Evolutionary conservation across 2,888 invertebrate species (phyloP), one percentile per base, ranked within the genome.

Genomic region (Hylaea fasciaria): DNA sequence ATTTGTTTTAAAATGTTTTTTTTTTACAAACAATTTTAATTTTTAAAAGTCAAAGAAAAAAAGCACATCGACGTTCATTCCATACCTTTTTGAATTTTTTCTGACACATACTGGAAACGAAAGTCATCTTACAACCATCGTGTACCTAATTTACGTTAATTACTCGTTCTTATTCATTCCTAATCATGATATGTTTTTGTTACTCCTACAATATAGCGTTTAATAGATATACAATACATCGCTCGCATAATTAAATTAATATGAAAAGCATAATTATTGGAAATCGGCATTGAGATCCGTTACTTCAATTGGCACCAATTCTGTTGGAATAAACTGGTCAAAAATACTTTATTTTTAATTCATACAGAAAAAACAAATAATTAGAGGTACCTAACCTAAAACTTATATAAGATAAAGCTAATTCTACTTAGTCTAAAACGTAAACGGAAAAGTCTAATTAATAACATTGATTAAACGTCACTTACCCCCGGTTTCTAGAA

Each of bases 161-260:
- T 46, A 85, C 77, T 84, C 84, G 82, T 81, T 80, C 74, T 76
- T 64, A 68, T 66, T 89, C 88, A 91, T 88, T 84, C 81, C 81
- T 83, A 81, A 75, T 78, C 74, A 85, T 91, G 91, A 91, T 91
- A 91, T 91, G 91, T 91, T 87, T 87, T 80, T 79, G 89, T 91
- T 89, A 81, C 86, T 52, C 61, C 61, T 62, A 62, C 61, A 61
- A 52, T 55, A 55, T n/a, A 32, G 40, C 40, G 28, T 28, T 16
- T 73, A 13, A 53, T 16, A 53, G 28, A 44, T 37, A 47, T n/a
- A n/a, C 40, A 47, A 43, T 28, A 5, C 28, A 5, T 32, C 32
- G 3, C 7, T 32, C 9, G n/a, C 37, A 12, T n/a, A 37, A n/a
- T 37, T 12, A 37, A 37, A 10, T 10, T 37, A 37, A 12, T 37